A percentile compares a stretch with the other conserved stretches of the same genome.
Conservation (phyloP, 2,888 invertebrate genomes). For the Tridacna gigas region DNA sequence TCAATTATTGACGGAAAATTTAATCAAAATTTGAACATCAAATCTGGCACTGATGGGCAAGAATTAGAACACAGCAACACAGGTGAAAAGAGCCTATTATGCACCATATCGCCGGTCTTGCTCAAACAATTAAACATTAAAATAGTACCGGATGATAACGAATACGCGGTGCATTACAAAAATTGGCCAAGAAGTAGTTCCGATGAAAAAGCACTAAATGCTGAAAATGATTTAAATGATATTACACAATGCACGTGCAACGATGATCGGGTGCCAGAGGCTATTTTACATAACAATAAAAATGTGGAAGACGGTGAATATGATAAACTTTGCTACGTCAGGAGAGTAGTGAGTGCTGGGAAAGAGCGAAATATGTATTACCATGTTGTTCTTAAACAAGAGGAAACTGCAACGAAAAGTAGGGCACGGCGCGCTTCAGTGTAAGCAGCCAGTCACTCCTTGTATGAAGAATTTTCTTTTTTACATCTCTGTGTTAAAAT, state of each 20-base stretch:
- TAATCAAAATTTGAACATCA: not conserved
- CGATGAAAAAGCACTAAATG: not conserved
- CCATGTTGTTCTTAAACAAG: conserved; percentile 9
- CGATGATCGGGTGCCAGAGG: not conserved
- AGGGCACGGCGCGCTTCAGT: not conserved
- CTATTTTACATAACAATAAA: not conserved
- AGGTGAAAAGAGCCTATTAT: conserved; percentile 9
- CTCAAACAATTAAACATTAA: conserved; percentile 10
- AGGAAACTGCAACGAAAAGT: not conserved
- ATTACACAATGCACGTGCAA: not conserved
- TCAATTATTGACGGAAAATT: conserved; percentile 13
- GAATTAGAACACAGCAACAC: not conserved
- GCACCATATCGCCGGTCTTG: conserved; percentile 7
- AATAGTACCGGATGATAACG: conserved; percentile 25
- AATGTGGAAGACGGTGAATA: not conserved
- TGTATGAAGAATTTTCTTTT: too few species aligned
- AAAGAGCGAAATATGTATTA: not conserved
- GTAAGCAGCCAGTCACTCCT: not conserved
- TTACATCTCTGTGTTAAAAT: too few species aligned
- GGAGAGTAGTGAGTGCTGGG: not conserved
- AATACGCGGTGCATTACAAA: not conserved
- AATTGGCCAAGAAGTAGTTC: conserved; percentile 8
- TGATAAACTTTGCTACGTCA: conserved; percentile 7
- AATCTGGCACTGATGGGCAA: not conserved
- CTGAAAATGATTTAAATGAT: not conserved